Conservation (phyloP, 2,113 vertebrate species). For the Theristicus caerulescens region DNA sequence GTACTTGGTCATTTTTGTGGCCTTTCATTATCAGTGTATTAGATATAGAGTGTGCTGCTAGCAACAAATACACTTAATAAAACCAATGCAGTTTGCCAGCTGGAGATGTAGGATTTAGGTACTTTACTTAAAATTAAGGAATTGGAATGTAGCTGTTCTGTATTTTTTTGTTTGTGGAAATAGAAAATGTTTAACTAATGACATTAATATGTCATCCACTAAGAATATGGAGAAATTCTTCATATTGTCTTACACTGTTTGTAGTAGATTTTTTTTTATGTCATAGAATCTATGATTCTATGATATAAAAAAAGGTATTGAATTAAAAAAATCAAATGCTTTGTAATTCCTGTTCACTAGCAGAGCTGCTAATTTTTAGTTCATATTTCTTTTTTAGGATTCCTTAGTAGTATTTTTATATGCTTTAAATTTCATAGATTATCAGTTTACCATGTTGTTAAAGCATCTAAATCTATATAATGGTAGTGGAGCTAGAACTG, state of each 20-base stretch:
- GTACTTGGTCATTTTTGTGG: background rate
- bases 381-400: background rate
- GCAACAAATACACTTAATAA: background rate
- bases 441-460: background rate
- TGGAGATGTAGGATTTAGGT: background rate
- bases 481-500: background rate
- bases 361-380: background rate
- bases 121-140: slow-evolving; percentile 40
- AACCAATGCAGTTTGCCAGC: background rate
- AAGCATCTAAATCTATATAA: background rate
- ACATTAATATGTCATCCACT: background rate
- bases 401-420: background rate
- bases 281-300: no score
- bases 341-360: background rate
- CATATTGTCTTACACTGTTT: background rate
- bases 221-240: background rate
- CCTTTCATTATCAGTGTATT: background rate
- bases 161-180: slow-evolving; percentile 55
- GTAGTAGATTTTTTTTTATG: background rate
- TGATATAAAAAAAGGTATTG: background rate
- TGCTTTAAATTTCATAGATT: background rate
- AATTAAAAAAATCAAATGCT: background rate
- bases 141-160: background rate
- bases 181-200: slow-evolving; percentile 56
- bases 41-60: background rate